These are phyloP conservation scores for Etheostoma perlongum DNA, from an alignment of 2,797 vertebrate genomes.

Conservation along the genomic window DNA sequence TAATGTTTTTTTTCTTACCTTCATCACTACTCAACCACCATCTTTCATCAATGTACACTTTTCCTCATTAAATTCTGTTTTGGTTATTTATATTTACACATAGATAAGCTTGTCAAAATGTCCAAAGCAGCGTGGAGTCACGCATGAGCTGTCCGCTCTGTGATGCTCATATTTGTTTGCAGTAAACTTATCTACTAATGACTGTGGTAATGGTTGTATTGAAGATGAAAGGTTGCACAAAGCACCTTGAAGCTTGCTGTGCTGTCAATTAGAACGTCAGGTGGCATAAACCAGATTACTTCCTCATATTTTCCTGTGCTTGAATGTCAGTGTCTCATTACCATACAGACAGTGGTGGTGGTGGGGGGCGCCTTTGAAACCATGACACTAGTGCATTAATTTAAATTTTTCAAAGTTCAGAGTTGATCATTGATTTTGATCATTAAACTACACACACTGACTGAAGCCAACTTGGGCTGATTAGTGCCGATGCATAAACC, in stretches of 20 bases:
- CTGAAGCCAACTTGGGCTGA: not conserved
- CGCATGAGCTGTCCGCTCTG: not conserved
- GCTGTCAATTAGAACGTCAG: constrained; percentile 28
- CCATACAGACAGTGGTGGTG: not conserved
- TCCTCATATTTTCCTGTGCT: constrained; percentile 18
- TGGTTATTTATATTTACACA: not conserved
- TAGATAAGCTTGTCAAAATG: not conserved
- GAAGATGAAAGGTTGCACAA: not conserved
- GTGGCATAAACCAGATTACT: constrained; percentile 30
- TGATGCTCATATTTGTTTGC: not conserved
- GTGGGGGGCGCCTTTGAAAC: not conserved
- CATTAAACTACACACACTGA: not conserved
- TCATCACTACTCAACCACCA: not conserved
- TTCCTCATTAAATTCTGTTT: not conserved
- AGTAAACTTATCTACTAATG: constrained; percentile 44
- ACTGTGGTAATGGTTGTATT: constrained; percentile 31
- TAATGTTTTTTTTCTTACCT: not conserved
- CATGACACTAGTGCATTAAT: not conserved
- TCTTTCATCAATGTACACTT: not conserved
- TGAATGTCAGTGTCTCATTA: constrained; percentile 31
- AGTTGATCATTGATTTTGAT: not conserved
- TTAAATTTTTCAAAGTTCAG: no score
- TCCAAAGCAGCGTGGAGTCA: not conserved
- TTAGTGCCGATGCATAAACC: not conserved
- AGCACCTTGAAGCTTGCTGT: constrained; percentile 23